Base-by-base conservation (phyloP, 2,888 invertebrate genomes). In the Cylindroiulus punctatus region DNA sequence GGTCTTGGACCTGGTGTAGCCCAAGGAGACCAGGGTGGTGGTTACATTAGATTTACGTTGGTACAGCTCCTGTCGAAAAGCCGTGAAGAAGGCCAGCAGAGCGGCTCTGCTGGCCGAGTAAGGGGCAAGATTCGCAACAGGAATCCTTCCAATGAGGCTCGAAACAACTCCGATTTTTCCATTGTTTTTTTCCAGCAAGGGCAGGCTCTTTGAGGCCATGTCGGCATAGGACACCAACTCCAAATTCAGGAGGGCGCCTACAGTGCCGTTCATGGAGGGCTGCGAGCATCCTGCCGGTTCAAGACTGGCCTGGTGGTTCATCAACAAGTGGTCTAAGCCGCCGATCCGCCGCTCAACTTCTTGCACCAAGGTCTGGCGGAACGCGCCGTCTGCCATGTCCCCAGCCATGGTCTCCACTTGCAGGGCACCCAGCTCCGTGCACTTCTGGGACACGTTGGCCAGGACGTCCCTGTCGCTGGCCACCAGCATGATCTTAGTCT, bases 81-180 rank as follows among this genome's bases (percentile, higher is more conserved):
- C 57, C 40, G 36, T 17, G 42, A 87, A 83, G 42, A 87, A 87
- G 2, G 86, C 87, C 30, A 86, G 82, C 26, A 87, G 81, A 44
- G 87, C 87, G 10, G 81, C 81, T 76, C 81, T 87, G 44, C 40
- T 76, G 8, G 81, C 26, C n/a, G 42, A 81, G 22, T 81, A 81
- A 19, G 47, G 8, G 7, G 86, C 76, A n/a, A 81, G 10, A 0
- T 26, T 3, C 22, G 86, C 22, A 19, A 40, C 26, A 0, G 40
- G 40, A 12, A 86, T 40, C 14, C 40, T 32, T n/a, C 81, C 86
- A 42, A 32, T n/a, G 22, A 65, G 40, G 26, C 81, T 42, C 1
- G 86, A 81, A 14, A 86, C 81, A 7, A 86, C 26, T 10, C 86
- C 86, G 22, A 86, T 86, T 14, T 81, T 76, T 1, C 86, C 86